A percentile compares a stretch with the other conserved stretches of the same genome.
phyloP scores from a whole-genome alignment of 2,797 vertebrate species.

The Melanogrammus aeglefinus region DNA sequence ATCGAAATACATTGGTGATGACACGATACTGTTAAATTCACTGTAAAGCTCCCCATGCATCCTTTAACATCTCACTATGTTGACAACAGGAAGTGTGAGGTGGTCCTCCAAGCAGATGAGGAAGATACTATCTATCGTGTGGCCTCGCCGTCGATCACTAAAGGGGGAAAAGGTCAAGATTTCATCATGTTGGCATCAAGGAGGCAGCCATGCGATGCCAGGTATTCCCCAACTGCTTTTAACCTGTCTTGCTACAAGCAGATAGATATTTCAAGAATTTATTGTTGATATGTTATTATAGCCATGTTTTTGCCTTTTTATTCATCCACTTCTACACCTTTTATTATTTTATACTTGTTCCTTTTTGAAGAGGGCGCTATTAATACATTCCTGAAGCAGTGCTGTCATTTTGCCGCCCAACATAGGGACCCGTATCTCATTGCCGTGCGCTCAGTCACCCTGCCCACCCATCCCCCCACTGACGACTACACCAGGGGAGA shows the following conservation, averaged over 20 bases:
- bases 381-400: not conserved
- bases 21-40: not conserved
- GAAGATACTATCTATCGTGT: constrained; percentile 89
- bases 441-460: constrained; percentile 87
- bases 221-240: constrained; percentile 63
- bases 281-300: not conserved
- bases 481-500: constrained; percentile 80
- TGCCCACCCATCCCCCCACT: constrained; percentile 79
- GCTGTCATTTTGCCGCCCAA: not conserved
- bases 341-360: not conserved
- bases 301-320: not conserved
- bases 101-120: constrained; percentile 84
- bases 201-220: constrained; percentile 83
- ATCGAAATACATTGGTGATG: not conserved
- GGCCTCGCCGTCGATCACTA: constrained; percentile 72
- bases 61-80: constrained; percentile 9
- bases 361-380: not conserved
- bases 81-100: constrained; percentile 77
- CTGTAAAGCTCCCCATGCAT: not conserved
- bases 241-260: not conserved
- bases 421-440: constrained; percentile 90
- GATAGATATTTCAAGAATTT: not conserved
- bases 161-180: constrained; percentile 81
- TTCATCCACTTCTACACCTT: not conserved
- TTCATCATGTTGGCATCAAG: constrained; percentile 90